phyloP scores from a whole-genome alignment of 2,113 vertebrate genomes.

The Lagenorhynchus albirostris region DNA sequence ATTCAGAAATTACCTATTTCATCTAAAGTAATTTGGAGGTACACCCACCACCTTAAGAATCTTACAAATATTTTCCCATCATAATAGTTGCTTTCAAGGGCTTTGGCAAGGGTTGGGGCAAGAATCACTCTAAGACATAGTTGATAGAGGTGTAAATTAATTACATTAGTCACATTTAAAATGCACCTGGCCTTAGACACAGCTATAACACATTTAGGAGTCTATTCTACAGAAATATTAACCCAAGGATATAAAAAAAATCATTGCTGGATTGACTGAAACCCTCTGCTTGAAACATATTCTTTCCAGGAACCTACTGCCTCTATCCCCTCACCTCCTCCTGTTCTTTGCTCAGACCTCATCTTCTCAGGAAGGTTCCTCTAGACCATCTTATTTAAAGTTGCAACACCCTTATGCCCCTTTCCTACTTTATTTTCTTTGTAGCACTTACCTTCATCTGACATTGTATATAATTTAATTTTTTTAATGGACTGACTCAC shows the following conservation, averaged over 20 bases:
- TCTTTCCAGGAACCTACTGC: background rate
- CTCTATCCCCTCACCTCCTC: background rate
- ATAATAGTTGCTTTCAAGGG: background rate
- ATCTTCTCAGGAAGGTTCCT: background rate
- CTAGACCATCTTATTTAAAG: background rate
- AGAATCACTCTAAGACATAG: background rate
- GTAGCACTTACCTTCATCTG: background rate
- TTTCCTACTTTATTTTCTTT: background rate
- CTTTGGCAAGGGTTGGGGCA: background rate
- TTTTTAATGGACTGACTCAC: background rate
- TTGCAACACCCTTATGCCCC: background rate
- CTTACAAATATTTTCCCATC: background rate
- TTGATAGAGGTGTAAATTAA: background rate
- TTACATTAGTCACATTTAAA: background rate
- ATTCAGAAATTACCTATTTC: background rate
- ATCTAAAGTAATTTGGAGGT: background rate
- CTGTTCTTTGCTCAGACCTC: background rate
- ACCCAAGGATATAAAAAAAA: background rate
- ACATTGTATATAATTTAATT: background rate
- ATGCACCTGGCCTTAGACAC: background rate
- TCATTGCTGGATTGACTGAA: background rate
- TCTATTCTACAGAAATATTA: background rate
- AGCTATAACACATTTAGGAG: background rate
- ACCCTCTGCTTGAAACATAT: background rate
- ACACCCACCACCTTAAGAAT: background rate